Base-by-base conservation (phyloP, 2,113 vertebrate genomes). In the Sula dactylatra region DNA sequence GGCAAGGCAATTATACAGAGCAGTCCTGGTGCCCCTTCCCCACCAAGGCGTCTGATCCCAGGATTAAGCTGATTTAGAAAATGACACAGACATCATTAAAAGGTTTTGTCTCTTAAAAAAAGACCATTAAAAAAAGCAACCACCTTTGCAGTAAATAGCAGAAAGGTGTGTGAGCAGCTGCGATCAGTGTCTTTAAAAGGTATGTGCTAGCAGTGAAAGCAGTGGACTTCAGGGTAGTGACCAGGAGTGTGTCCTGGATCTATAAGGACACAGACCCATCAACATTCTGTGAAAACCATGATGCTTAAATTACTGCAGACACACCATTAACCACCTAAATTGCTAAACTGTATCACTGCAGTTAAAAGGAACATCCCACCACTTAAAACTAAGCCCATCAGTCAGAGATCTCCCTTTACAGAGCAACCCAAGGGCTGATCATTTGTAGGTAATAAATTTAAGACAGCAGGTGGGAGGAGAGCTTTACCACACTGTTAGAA, bases 141-240 rank as follows among this genome's bases (percentile, higher is more conserved):
- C 15, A 31, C 7, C 27, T 52, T n/a, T 6, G 9, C 40, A 69
- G 49, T 11, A 47, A 67, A 2, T 0, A 26, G 26, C 34, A 19
- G 22, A 55, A 29, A 67, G 13, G 32, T 29, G 27, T 18, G 34
- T 1, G 34, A 74, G 29, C 38, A 66, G 49, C 55, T 44, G 29
- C 1, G 5, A 40, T 11, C 15, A 9, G n/a, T 4, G 22, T 10
- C 22, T 36, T 11, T 17, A 56, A 27, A 34, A 71, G 44, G 15
- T 54, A 8, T 3, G 7, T 2, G 54, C 49, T 4, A 36, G n/a
- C 25, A 38, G 31, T 6, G 17, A 17, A 36, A 65, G 73, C 40
- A 7, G 45, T 9, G 15, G 45, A 12, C 15, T 56, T 11, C 55
- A 69, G 16, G 16, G 31, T 10, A 32, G 13, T 0, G 11, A 6